Percentiles rank a stretch among this genome's conserved stretches.
Evolutionary conservation across 1,140 invertebrate genomes (phyloP).

Genomic region (Centruroides sculpturatus): DNA sequence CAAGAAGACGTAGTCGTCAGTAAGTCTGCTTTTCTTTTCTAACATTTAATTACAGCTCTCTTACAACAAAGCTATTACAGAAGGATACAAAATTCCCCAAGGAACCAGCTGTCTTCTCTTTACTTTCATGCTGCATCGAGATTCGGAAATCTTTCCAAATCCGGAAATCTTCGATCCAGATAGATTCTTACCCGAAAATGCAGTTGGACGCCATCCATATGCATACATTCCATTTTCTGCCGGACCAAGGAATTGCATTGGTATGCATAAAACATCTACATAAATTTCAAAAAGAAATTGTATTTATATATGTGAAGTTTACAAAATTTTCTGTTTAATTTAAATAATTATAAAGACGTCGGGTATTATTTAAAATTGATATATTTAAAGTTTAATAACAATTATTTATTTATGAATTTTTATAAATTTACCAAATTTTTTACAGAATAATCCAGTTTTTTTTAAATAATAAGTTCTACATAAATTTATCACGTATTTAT

Average conservation of each 20-base stretch:
- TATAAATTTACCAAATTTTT: too few relatives aligned
- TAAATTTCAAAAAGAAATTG: too few relatives aligned
- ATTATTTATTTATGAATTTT: too few relatives aligned
- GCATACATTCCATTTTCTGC: conserved; percentile 31
- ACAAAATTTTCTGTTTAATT: too few relatives aligned
- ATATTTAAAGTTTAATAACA: too few relatives aligned
- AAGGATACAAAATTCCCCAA: conserved; percentile 34
- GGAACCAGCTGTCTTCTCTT: conserved; percentile 30
- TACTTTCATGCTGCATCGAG: conserved; percentile 20
- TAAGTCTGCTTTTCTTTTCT: conserved; percentile 16
- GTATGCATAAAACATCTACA: conserved; percentile 16
- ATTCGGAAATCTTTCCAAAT: conserved; percentile 32
- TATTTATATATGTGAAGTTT: too few relatives aligned
- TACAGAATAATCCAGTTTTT: too few relatives aligned
- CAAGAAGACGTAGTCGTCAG: conserved; percentile 31
- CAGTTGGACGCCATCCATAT: conserved; percentile 27
- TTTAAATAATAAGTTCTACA: too few relatives aligned
- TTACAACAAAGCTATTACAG: conserved; percentile 21
- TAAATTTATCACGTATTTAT: too few relatives aligned
- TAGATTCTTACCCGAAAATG: conserved; percentile 30
- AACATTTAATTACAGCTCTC: not conserved
- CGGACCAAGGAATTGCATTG: conserved; percentile 30
- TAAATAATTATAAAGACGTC: too few relatives aligned
- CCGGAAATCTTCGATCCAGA: conserved; percentile 41
- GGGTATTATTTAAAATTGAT: too few relatives aligned